Conservation (phyloP, 2,888 invertebrate species). For the Anagyrus pseudococci region DNA sequence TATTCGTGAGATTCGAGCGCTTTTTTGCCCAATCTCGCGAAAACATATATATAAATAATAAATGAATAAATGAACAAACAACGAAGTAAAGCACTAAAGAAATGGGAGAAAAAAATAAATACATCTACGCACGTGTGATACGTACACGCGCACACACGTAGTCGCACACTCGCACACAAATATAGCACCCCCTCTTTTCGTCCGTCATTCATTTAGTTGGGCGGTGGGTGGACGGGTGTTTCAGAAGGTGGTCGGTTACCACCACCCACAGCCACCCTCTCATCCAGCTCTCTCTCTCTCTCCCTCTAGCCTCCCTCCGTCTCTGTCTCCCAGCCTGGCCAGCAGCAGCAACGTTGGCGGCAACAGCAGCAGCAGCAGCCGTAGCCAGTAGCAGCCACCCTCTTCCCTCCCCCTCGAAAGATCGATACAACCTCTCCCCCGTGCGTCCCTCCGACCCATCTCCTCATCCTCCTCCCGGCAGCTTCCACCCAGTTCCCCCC, state of each 20-base stretch:
- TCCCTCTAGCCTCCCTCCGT: conserved; percentile 40
- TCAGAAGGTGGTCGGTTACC: conserved; percentile 24
- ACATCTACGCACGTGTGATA: neutral
- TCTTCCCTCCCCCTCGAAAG: conserved; percentile 54
- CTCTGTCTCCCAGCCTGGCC: conserved; percentile 25
- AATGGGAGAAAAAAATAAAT: too few relatives aligned
- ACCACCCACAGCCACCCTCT: conserved; percentile 43
- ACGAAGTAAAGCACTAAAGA: too few relatives aligned
- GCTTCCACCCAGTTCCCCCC: conserved; percentile 13
- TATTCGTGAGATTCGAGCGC: too few relatives aligned
- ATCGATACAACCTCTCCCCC: conserved; percentile 60
- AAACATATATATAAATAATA: too few relatives aligned
- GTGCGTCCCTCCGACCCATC: conserved; percentile 41
- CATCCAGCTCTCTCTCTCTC: conserved; percentile 44
- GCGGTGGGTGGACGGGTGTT: conserved; percentile 64
- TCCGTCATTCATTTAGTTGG: conserved; percentile 62
- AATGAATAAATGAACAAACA: too few relatives aligned
- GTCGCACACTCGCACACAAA: neutral
- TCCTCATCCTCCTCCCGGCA: conserved; percentile 45
- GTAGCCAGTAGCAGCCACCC: conserved; percentile 35
- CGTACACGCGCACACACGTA: neutral
- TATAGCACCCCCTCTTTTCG: conserved; percentile 48
- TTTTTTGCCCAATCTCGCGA: too few relatives aligned
- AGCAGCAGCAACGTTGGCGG: conserved; percentile 29
- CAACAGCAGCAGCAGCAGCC: conserved; percentile 41